phyloP scores from a whole-genome alignment of 2,888 invertebrate species.

The Ephialtes manifestator region DNA sequence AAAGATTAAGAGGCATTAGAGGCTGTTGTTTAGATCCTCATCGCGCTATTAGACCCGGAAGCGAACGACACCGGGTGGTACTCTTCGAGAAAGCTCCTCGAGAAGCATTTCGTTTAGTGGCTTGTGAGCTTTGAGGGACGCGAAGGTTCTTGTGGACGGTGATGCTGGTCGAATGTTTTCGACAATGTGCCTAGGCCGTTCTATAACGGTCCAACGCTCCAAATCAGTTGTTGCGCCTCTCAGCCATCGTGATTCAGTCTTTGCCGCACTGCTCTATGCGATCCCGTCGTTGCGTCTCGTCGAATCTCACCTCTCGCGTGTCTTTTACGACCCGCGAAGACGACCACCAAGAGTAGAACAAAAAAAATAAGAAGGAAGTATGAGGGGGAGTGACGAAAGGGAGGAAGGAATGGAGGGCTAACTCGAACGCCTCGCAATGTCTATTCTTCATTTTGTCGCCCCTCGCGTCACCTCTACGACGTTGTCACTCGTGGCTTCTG shows the following conservation, averaged over 20 bases:
- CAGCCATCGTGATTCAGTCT: conserved; percentile 70
- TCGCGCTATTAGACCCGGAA: not conserved
- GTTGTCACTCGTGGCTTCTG: not conserved
- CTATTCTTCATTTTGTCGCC: conserved; percentile 75
- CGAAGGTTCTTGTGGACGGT: conserved; percentile 23
- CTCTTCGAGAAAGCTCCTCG: conserved; percentile 6
- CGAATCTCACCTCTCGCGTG: conserved; percentile 38
- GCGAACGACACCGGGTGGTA: not conserved
- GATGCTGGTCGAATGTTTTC: conserved; percentile 81
- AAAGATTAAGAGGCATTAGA: conserved; percentile 14
- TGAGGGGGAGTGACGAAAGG: not conserved
- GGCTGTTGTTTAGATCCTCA: not conserved
- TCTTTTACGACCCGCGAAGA: conserved; percentile 50
- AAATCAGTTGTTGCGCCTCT: conserved; percentile 79
- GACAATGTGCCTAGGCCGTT: conserved; percentile 83
- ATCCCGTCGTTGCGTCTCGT: conserved; percentile 2
- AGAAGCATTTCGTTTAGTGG: not conserved
- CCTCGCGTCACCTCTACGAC: conserved; percentile 4
- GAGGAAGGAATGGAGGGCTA: conserved; percentile 18
- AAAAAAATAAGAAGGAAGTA: conserved; percentile 24
- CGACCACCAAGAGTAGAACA: conserved; percentile 40
- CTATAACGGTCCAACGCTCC: conserved; percentile 84
- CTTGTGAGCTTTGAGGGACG: conserved; percentile 11
- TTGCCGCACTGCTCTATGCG: not conserved
- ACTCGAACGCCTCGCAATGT: conserved; percentile 68